phyloP scores from a whole-genome alignment of 2,888 invertebrate species.

The Ypsolopha sequella region DNA sequence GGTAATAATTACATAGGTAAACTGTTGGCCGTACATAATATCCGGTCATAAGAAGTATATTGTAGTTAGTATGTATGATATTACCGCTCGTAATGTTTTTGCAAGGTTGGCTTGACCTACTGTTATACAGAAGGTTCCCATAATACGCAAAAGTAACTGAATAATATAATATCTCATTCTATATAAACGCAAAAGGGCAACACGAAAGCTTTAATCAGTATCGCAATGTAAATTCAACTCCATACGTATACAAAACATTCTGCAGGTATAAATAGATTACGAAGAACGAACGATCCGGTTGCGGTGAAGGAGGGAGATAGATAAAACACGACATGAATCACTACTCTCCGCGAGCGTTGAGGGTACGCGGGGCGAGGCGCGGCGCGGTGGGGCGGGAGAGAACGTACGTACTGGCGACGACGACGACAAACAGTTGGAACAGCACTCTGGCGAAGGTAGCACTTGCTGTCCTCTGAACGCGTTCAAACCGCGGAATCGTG shows the following conservation, averaged over 20 bases:
- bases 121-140: too few relatives aligned
- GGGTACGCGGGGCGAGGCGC: constrained; percentile 32
- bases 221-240: constrained; percentile 58
- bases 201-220: constrained; percentile 20
- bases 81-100: too few relatives aligned
- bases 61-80: too few relatives aligned
- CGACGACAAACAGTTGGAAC: constrained; percentile 40
- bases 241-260: constrained; percentile 47
- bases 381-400: constrained; percentile 27
- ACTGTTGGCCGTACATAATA: too few relatives aligned
- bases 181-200: not conserved
- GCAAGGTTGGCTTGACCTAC: too few relatives aligned
- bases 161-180: too few relatives aligned
- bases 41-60: too few relatives aligned
- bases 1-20: constrained; percentile 3
- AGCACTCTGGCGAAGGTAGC: constrained; percentile 41
- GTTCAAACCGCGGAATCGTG: constrained; percentile 21
- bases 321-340: constrained; percentile 71
- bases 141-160: too few relatives aligned
- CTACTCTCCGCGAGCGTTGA: constrained; percentile 52
- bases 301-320: constrained; percentile 69
- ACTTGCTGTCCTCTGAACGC: constrained; percentile 34
- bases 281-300: constrained; percentile 69
- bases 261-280: constrained; percentile 64
- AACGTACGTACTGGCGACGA: constrained; percentile 5